Base-by-base conservation (phyloP, 2,888 invertebrate species). In the Blastobasis lacticolella region DNA sequence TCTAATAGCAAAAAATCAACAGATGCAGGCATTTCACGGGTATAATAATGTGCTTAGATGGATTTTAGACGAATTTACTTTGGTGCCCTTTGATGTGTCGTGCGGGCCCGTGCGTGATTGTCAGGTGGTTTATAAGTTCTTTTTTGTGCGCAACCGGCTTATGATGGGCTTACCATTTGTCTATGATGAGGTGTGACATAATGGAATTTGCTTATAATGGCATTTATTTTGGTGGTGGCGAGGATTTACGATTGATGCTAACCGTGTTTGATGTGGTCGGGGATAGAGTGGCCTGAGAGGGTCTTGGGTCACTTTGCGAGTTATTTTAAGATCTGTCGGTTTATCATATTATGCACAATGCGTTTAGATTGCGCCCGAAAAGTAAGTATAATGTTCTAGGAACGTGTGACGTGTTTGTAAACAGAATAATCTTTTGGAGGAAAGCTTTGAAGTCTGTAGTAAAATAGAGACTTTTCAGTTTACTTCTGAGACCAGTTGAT, bases 1-100 rank as follows among this genome's bases (percentile, higher is more conserved):
- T 80, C 77, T 87, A 84, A 86, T 86, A 81, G 79, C 75, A 83
- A 78, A 86, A 86, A 85, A 83, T 73, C 83, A 85, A 81, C 87
- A 88, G 87, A 86, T 88, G 87, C 73, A 86, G 73, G 69, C 81
- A 84, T 87, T 88, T 87, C 84, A 88, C 84, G 85, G 86, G 79
- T 84, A 81, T 84, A 81, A 83, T 87, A 86, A 86, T 79, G 80
- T 83, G 77, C 84, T 87, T 86, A 86, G 78, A 65, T 65, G 81
- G 83, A 83, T 83, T 85, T 23, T 85, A 36, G 37, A 45, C 38
- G 50, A 42, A 41, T 73, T 76, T 74, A 23, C 23, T 23, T 73
- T 74, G 78, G 68, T 73, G 68, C 67, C 68, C 85, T 86, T 87
- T 87, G 86, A 88, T 84, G 80, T 81, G 63, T 67, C 63, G 36